phyloP scores from a whole-genome alignment of 2,888 invertebrate species.

The Epistrophella euchroma region DNA sequence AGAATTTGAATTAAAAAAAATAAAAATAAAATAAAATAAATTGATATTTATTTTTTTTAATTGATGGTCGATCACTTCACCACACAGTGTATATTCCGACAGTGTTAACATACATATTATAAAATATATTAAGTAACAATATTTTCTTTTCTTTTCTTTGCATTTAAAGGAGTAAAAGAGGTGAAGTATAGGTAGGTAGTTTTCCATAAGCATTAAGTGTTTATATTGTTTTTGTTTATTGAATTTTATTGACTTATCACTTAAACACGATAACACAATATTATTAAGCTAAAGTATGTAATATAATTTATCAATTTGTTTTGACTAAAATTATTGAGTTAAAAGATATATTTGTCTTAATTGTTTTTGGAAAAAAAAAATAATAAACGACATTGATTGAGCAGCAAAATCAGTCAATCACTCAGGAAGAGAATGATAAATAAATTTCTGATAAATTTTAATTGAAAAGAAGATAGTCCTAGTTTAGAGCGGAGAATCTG shows the following conservation, averaged over 20 bases:
- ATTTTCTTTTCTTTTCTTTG: not conserved
- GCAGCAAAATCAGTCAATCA: not conserved
- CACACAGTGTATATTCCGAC: not conserved
- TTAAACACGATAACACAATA: conserved; percentile 4
- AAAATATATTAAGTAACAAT: conserved; percentile 15
- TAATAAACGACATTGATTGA: not conserved
- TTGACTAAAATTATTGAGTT: conserved; percentile 18
- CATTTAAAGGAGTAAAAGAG: not conserved
- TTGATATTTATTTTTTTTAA: conserved; percentile 40
- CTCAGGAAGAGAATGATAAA: conserved; percentile 10
- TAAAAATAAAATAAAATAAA: conserved; percentile 35
- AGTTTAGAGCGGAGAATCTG: not conserved
- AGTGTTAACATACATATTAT: conserved; percentile 8
- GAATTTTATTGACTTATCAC: conserved; percentile 30
- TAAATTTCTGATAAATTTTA: not conserved
- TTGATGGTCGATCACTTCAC: conserved; percentile 27
- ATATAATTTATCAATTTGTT: conserved; percentile 15
- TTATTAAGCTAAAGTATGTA: conserved; percentile 3
- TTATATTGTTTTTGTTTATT: not conserved
- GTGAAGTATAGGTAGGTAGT: not conserved
- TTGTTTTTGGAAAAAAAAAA: not conserved
- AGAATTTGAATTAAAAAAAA: conserved; percentile 19
- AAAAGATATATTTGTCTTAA: not conserved
- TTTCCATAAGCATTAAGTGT: conserved; percentile 18
- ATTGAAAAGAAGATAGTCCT: not conserved